phyloP scores from a whole-genome alignment of 2,113 vertebrate species.

The Hypanus sabinus region DNA sequence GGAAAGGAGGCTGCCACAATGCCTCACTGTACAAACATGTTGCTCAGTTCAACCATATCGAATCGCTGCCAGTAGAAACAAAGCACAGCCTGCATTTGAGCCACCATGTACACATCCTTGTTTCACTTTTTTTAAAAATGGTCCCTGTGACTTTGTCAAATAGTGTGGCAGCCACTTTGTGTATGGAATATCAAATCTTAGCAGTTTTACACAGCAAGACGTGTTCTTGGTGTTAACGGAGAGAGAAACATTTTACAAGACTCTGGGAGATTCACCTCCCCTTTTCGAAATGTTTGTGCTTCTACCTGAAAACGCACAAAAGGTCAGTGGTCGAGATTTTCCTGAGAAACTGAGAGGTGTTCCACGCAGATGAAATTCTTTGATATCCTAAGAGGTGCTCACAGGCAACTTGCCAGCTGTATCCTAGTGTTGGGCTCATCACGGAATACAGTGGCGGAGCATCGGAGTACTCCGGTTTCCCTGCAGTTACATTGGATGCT shows the following conservation, averaged over 20 bases:
- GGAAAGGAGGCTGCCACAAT: not conserved
- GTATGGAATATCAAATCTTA: not conserved
- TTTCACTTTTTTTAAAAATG: not conserved
- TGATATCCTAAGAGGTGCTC: too few species aligned
- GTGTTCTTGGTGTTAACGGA: not conserved
- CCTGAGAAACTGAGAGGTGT: too few species aligned
- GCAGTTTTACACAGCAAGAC: not conserved
- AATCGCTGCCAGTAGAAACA: not conserved
- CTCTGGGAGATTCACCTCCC: not conserved
- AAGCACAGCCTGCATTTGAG: not conserved
- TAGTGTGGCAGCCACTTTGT: not conserved
- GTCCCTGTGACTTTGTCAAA: not conserved
- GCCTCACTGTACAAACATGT: not conserved
- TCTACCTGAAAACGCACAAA: not conserved
- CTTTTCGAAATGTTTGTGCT: not conserved
- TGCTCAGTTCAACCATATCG: not conserved
- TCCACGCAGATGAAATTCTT: too few species aligned
- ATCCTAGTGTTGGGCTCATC: too few species aligned
- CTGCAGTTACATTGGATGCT: too few species aligned
- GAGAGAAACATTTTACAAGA: not conserved
- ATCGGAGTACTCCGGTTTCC: too few species aligned
- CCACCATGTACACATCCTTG: not conserved
- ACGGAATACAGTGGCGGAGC: too few species aligned
- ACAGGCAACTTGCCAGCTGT: too few species aligned
- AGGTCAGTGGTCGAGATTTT: not conserved